Base-by-base conservation (phyloP, 2,113 vertebrate species). In the Tiliqua scincoides region DNA sequence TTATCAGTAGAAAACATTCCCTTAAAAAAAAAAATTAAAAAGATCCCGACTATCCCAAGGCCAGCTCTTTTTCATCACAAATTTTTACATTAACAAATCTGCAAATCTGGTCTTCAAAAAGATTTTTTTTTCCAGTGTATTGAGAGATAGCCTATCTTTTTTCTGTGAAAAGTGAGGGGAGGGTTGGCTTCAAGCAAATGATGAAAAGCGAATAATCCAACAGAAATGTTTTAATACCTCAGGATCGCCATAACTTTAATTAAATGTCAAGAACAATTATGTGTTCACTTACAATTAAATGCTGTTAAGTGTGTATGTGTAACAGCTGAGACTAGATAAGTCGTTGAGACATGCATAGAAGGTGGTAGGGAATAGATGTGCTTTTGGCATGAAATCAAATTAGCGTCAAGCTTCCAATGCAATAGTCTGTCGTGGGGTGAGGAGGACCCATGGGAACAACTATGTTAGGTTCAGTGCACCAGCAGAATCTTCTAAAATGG, bases 241-340 rank as follows among this genome's bases (percentile, higher is more conserved):
- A 30, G 1, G 93, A 86, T 92, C 89, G 87, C 76, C 82, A 87
- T 82, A 87, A 84, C 83, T 87, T 93, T 95, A 89, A 93, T 95
- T 93, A 94, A 93, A 94, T 93, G 93, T 94, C 92, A 96, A 94
- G 93, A 89, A 78, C 86, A 94, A 91, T 93, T 95, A 93, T 35
- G 8, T 21, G 61, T 85, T 88, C 80, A 83, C 77, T 77, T n/a
- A 79, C 87, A 90, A 82, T 95, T 93, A 93, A 92, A 90, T 90
- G 83, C 71, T 89, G 18, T 87, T 88, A 79, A 84, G 76, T 70
- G 43, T 82, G 74, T 68, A 30, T 84, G 85, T 83, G 85, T 83
- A 70, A 89, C 61, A 88, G 23, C 68, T 84, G 74, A 67, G 90
- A 88, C 82, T 79, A 88, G 65, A 37, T 91, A 80, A 30, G 40